Base-by-base conservation (phyloP, 1,140 invertebrate species). In the Penaeus indicus region DNA sequence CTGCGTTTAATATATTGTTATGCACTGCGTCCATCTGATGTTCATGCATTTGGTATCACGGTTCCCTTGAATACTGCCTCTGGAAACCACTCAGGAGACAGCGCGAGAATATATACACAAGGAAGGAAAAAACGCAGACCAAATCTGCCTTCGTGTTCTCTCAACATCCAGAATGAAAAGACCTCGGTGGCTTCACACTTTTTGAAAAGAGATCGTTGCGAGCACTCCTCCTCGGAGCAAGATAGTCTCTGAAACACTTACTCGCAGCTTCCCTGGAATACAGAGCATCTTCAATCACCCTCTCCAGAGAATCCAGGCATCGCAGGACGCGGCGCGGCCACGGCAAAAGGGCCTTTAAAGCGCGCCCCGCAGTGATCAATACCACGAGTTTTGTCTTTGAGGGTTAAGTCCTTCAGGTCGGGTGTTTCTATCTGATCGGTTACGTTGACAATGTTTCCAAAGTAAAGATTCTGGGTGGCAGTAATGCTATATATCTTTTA, bases 221-320 rank as follows among this genome's bases (percentile, higher is more conserved):
- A 90, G 88, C 85, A 85, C 80, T 90, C 88, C 88, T 90, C 86
- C 86, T 78, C 84, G 77, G 80, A 90, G 88, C 88, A 90, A 90
- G 90, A 90, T 90, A 90, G 86, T 88, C 90, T 89, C 90, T 86
- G 90, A 90, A 90, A 90, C 90, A 90, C 90, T 90, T 90, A 90
- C 90, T 90, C 88, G 90, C 90, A 90, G 88, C 90, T 90, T 90
- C 86, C 90, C 88, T 87, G 88, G 90, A 90, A 90, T 90, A 90
- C 90, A 90, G 90, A 90, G 88, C 87, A 90, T 90, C 90, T 90
- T 90, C 90, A 90, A 90, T 90, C 90, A 90, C 90, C 86, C 84
- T 88, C 83, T 89, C 85, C 86, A 42, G 86, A n/a, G 67, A 61
- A 83, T 47, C 60, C 64, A 78, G 82, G 90, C 72, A 67, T 77